Conservation (phyloP, 1,140 invertebrate species). For the Halictus rubicundus region DNA sequence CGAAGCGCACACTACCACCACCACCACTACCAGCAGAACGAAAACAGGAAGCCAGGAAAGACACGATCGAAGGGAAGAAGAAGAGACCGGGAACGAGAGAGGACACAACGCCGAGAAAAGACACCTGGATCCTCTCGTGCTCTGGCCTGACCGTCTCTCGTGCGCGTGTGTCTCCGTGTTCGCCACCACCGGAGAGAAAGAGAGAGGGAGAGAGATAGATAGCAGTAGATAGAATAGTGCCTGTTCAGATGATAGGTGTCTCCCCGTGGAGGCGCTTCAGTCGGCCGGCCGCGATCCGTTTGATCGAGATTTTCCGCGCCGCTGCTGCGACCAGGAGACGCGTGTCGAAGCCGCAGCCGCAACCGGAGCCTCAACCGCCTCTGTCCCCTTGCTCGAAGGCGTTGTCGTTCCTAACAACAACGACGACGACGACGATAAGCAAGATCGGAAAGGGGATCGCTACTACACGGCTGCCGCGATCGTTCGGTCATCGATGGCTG, state of each 20-base stretch:
- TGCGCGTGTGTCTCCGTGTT: too few species aligned
- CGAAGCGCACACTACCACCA: background rate
- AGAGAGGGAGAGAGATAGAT: too few species aligned
- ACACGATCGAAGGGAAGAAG: too few species aligned
- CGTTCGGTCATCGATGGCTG: constrained; percentile 37
- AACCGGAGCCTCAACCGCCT: background rate
- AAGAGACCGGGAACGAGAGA: too few species aligned
- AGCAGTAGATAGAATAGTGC: constrained; percentile 24
- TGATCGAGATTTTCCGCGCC: constrained; percentile 44
- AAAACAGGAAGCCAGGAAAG: background rate
- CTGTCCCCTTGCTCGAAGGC: constrained; percentile 41
- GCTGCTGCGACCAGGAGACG: constrained; percentile 33
- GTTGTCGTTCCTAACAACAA: constrained; percentile 41
- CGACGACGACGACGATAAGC: too few species aligned
- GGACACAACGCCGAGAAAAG: too few species aligned
- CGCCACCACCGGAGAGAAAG: too few species aligned
- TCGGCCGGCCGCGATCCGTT: constrained; percentile 49
- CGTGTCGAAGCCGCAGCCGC: constrained; percentile 12
- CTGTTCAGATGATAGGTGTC: constrained; percentile 52
- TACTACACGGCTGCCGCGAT: background rate
- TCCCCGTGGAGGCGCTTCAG: constrained; percentile 53
- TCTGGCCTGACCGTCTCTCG: too few species aligned
- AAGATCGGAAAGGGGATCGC: too few species aligned
- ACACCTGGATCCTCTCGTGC: too few species aligned
- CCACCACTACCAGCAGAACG: background rate